phyloP scores from a whole-genome alignment of 2,113 vertebrate species.

The Aviceda subcristata region DNA sequence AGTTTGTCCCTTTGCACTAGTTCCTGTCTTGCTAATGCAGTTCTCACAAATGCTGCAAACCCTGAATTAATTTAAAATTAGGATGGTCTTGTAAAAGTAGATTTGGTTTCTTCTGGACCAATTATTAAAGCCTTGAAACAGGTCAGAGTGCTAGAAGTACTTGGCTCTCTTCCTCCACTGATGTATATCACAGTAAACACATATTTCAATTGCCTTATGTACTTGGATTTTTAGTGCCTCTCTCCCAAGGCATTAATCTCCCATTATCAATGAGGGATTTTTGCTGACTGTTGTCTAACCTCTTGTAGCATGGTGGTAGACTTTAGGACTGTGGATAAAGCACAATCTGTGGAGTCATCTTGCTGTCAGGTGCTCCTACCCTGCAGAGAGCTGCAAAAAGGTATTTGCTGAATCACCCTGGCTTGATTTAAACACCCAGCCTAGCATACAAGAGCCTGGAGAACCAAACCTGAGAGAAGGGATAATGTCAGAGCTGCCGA shows the following conservation, averaged over 20 bases:
- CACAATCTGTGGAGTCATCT: slow-evolving; percentile 39
- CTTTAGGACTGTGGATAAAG: not conserved
- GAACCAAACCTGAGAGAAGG: not conserved
- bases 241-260: not conserved
- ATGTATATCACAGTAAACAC: not conserved
- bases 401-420: slow-evolving; percentile 44
- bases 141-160: not conserved
- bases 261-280: not conserved
- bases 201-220: not conserved
- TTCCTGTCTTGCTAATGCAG: not conserved
- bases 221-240: not conserved
- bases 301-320: accelerated
- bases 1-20: not conserved
- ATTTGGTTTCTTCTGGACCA: not conserved
- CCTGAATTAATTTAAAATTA: not conserved
- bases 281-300: not conserved
- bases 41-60: not conserved
- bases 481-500: not conserved
- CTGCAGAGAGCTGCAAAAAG: not conserved
- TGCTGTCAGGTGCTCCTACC: not conserved
- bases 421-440: not conserved
- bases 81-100: not conserved
- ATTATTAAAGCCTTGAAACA: not conserved
- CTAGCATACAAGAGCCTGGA: not conserved
- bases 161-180: not conserved